These are phyloP conservation scores for Thinocorus orbignyianus DNA, from an alignment of 2,113 vertebrate genomes.

Conservation along the genomic window DNA sequence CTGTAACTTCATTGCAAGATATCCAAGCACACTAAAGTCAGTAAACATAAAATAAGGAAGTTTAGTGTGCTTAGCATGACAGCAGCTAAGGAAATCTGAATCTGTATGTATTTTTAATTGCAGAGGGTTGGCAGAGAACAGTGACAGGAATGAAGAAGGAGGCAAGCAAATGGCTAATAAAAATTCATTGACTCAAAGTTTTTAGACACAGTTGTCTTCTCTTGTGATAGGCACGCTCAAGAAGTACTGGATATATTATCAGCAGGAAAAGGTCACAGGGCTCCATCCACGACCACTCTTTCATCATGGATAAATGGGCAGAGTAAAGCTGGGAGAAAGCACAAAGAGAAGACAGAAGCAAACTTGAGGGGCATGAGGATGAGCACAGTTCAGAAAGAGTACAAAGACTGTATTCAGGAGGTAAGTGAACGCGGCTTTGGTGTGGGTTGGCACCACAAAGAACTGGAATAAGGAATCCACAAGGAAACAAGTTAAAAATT, in stretches of 20 bases:
- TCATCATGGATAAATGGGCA: background rate
- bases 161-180: background rate
- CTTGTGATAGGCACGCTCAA: background rate
- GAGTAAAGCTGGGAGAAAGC: background rate
- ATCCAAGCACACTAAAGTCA: background rate
- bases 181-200: background rate
- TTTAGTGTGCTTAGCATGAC: background rate
- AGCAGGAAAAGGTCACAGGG: background rate
- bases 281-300: background rate
- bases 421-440: background rate
- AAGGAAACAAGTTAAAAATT: background rate
- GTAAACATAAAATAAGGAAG: background rate
- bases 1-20: background rate
- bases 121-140: accelerated
- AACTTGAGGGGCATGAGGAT: background rate
- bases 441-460: background rate
- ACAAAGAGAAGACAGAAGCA: background rate
- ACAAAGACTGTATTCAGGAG: background rate
- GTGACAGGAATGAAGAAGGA: background rate
- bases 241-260: background rate
- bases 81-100: background rate
- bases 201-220: background rate
- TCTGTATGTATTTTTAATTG: background rate
- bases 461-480: background rate
- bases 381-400: background rate